Percentiles rank a stretch among this genome's conserved stretches.
phyloP scores from a whole-genome alignment of 2,113 vertebrate genomes.

The Pterocles burchelli region DNA sequence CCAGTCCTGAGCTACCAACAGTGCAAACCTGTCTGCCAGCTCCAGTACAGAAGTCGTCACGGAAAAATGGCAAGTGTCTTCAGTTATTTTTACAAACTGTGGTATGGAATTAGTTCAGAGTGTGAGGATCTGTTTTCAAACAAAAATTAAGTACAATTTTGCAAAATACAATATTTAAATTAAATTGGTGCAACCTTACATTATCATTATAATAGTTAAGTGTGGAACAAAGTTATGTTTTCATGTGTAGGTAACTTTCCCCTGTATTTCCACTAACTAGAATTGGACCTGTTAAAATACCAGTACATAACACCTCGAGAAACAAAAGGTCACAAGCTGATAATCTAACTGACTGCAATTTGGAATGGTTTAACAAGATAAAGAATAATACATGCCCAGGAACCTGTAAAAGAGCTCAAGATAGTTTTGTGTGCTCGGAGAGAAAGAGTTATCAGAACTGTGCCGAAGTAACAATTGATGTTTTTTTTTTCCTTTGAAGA shows the following conservation, averaged over 20 bases:
- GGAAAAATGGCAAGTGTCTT: slow-evolving; percentile 71
- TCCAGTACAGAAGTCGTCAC: slow-evolving; percentile 74
- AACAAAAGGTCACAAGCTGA: neutral
- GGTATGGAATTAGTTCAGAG: neutral
- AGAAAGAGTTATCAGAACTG: neutral
- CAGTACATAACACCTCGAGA: neutral
- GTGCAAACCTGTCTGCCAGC: slow-evolving; percentile 37
- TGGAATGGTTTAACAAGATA: neutral
- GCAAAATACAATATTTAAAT: neutral
- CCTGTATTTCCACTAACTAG: neutral
- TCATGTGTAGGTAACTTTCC: neutral
- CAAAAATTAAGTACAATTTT: neutral
- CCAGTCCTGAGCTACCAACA: slow-evolving; percentile 35
- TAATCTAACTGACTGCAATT: neutral
- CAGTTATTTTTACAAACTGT: neutral
- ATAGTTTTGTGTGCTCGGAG: neutral
- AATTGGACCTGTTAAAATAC: neutral
- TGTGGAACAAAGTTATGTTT: neutral
- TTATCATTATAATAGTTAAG: neutral
- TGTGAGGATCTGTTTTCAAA: neutral
- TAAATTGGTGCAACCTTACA: neutral
- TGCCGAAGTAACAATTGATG: neutral
- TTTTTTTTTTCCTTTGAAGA: neutral
- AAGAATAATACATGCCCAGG: neutral
- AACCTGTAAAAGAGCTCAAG: neutral